phyloP scores from a whole-genome alignment of 2,797 vertebrate species.

The Myotis vivesi region DNA sequence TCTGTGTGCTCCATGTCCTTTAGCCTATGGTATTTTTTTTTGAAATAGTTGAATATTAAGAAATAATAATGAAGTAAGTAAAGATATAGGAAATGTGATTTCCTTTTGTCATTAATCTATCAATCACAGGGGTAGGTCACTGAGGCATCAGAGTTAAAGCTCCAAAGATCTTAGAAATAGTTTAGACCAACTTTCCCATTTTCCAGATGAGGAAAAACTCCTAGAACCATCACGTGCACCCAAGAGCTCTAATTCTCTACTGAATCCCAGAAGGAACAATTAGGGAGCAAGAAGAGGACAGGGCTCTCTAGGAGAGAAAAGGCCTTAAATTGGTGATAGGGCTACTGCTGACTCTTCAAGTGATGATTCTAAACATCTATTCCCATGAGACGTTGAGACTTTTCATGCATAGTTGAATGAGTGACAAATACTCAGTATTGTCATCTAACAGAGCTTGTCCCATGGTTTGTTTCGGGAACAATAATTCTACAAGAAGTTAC shows the following conservation, averaged over 20 bases:
- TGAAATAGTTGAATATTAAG: not conserved
- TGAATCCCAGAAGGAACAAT: not conserved
- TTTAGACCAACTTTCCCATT: not conserved
- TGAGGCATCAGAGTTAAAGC: not conserved
- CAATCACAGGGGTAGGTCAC: not conserved
- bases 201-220: not conserved
- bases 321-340: not conserved
- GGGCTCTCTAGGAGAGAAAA: not conserved
- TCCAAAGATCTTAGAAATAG: not conserved
- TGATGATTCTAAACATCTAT: not conserved
- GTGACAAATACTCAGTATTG: not conserved
- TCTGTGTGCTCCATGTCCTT: not conserved
- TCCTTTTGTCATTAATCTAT: not conserved
- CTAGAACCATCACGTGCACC: not conserved
- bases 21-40: not conserved
- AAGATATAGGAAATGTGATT: not conserved
- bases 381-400: not conserved
- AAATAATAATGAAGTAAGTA: not conserved
- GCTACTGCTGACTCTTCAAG: not conserved
- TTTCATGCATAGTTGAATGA: not conserved
- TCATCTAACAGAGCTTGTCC: not conserved
- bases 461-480: not conserved
- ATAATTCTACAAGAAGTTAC: not conserved
- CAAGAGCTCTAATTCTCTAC: not conserved
- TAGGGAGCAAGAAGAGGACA: not conserved